A percentile compares a stretch with the other conserved stretches of the same genome.
These are phyloP conservation scores for Myrmecophaga tridactyla DNA, from an alignment of 2,113 vertebrate genomes.

Conservation along the genomic window DNA sequence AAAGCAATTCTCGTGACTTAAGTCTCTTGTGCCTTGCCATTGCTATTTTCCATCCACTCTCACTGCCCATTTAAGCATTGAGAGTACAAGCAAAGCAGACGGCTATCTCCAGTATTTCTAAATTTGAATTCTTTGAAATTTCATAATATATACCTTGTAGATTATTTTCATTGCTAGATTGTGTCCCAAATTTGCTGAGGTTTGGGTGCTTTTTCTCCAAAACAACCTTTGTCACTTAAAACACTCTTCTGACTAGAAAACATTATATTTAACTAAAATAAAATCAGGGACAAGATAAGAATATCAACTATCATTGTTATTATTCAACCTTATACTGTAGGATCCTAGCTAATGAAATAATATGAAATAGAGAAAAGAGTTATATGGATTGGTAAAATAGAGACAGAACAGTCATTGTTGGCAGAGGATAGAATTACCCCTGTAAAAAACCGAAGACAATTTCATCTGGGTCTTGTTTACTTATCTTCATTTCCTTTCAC, in stretches of 20 bases:
- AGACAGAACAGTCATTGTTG: neutral
- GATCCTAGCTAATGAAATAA: neutral
- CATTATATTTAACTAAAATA: neutral
- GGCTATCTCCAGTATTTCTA: neutral
- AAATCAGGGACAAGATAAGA: neutral
- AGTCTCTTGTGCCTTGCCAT: neutral
- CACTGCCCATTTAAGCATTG: neutral
- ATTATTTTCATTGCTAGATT: neutral
- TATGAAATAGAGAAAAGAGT: neutral
- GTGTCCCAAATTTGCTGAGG: neutral
- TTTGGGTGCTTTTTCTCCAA: neutral
- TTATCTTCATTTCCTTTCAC: neutral
- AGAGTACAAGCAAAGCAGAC: neutral
- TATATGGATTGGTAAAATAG: neutral
- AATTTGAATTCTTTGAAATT: neutral
- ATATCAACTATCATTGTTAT: neutral
- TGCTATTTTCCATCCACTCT: neutral
- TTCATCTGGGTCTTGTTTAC: neutral
- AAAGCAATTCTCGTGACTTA: neutral
- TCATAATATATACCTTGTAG: neutral
- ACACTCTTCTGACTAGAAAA: slow-evolving; percentile 14
- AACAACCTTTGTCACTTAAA: neutral
- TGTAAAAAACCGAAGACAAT: neutral
- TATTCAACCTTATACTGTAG: neutral
- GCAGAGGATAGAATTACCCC: neutral